phyloP scores from a whole-genome alignment of 1,140 invertebrate genomes.

The Portunus trituberculatus region DNA sequence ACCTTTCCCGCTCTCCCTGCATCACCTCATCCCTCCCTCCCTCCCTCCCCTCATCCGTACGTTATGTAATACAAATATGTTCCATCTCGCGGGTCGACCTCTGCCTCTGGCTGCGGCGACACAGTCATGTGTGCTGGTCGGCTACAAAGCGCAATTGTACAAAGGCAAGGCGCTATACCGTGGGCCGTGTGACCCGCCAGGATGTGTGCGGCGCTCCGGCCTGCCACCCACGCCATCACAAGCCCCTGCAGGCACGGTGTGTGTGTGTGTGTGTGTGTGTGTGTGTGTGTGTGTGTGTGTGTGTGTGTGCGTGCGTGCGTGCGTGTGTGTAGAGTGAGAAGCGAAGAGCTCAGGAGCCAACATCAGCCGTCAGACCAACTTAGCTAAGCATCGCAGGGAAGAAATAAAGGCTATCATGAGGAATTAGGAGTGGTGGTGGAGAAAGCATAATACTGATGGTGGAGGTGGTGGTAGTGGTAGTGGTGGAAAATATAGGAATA shows the following conservation, averaged over 20 bases:
- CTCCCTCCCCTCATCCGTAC: no score
- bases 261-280: background rate
- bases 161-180: background rate
- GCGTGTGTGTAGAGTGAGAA: no score
- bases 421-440: no score
- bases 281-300: background rate
- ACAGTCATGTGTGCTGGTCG: background rate
- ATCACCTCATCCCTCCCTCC: background rate
- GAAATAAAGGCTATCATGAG: no score
- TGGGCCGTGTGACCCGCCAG: background rate
- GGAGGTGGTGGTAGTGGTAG: no score
- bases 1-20: background rate
- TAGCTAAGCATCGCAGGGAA: no score
- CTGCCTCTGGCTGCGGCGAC: background rate
- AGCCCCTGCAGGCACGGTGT: background rate
- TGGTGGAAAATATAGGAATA: no score
- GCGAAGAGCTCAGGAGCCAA: no score
- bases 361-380: no score
- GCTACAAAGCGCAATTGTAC: slow-evolving; percentile 10
- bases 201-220: background rate
- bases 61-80: no score
- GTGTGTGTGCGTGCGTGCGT: no score
- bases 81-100: background rate
- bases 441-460: no score
- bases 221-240: background rate